Conservation (phyloP, 2,797 vertebrate genomes). For the Periophthalmus magnuspinnatus region DNA sequence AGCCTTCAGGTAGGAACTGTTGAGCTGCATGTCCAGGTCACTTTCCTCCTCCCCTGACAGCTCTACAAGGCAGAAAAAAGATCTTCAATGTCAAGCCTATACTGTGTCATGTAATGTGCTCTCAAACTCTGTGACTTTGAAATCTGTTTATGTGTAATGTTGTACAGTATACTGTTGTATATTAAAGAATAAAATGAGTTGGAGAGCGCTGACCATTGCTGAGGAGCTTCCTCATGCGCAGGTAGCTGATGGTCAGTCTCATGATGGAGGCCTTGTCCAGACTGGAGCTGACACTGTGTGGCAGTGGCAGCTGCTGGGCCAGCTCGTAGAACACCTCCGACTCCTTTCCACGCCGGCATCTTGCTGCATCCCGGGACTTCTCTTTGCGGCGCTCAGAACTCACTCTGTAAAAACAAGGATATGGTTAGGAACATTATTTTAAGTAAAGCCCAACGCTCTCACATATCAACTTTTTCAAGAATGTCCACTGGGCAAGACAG, state of each 20-base stretch:
- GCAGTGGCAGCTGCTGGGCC: slow-evolving; percentile 91
- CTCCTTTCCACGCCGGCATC: slow-evolving; percentile 92
- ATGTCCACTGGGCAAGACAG: not conserved
- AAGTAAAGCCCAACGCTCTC: not conserved
- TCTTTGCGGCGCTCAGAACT: slow-evolving; percentile 96
- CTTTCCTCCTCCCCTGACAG: slow-evolving; percentile 75
- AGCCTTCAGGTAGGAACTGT: slow-evolving; percentile 92
- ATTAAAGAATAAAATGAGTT: not conserved
- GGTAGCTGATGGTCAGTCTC: slow-evolving; percentile 96
- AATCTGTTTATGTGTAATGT: not conserved
- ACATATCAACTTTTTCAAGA: not conserved
- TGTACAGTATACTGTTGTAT: not conserved
- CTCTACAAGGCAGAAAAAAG: slow-evolving; percentile 62
- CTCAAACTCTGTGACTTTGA: not conserved
- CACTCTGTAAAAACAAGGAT: slow-evolving; percentile 77
- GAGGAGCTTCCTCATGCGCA: slow-evolving; percentile 92
- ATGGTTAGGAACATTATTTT: slow-evolving; percentile 21
- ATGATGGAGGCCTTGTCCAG: slow-evolving; percentile 98
- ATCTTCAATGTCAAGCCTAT: not conserved
- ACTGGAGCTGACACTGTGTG: slow-evolving; percentile 90
- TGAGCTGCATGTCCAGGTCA: slow-evolving; percentile 89
- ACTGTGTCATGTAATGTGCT: not conserved
- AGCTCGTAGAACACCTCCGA: slow-evolving; percentile 97
- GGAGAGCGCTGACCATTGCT: slow-evolving; percentile 79
- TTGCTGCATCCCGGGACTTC: slow-evolving; percentile 94